Evolutionary conservation across 2,797 vertebrate genomes (phyloP).

Genomic region (Rhabdophis nuchalis): DNA sequence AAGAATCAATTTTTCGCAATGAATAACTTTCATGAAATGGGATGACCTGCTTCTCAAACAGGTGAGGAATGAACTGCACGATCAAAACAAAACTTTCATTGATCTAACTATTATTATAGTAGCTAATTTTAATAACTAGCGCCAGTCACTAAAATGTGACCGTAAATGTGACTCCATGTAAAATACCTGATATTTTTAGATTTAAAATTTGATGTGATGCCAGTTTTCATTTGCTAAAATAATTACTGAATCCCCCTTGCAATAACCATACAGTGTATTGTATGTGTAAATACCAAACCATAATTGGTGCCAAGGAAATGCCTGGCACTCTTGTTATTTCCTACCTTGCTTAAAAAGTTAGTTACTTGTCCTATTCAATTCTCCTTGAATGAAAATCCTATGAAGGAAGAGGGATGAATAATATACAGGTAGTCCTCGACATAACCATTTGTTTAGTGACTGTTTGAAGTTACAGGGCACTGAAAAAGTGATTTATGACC

Average conservation of each 20-base stretch:
- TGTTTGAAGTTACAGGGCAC: background rate
- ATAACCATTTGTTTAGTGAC: background rate
- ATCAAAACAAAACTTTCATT: conserved; percentile 17
- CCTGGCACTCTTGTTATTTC: background rate
- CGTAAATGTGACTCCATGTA: background rate
- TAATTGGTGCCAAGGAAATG: background rate
- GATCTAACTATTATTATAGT: conserved; percentile 30
- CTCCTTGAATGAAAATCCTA: background rate
- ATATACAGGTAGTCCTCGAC: background rate
- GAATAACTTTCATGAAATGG: background rate
- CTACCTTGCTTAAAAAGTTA: background rate
- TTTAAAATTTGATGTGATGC: background rate
- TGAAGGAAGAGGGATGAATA: background rate
- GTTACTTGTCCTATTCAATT: background rate
- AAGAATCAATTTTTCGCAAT: conserved; percentile 9
- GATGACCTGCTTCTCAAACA: background rate
- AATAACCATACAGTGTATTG: background rate
- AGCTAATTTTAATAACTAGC: conserved; percentile 24
- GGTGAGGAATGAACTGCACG: conserved; percentile 22
- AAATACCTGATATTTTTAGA: conserved; percentile 4
- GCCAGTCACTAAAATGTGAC: background rate
- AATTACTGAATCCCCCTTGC: background rate
- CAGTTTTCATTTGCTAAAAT: background rate
- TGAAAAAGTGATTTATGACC: background rate
- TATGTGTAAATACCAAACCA: background rate